Conservation (phyloP, 2,113 vertebrate genomes). For the Syngnathus floridae region DNA sequence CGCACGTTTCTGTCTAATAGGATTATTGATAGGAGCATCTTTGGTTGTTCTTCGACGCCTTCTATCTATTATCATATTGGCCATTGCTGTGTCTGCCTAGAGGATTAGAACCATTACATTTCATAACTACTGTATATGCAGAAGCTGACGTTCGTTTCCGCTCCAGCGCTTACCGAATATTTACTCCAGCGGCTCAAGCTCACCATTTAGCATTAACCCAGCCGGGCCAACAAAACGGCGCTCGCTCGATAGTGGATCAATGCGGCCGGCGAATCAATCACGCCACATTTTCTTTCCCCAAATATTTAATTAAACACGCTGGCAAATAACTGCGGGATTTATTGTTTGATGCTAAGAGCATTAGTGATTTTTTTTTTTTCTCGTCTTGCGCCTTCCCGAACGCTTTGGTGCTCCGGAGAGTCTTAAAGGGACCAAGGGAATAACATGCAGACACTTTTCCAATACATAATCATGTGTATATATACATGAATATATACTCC, state of each 20-base stretch:
- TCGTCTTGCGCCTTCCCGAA: conserved; percentile 78
- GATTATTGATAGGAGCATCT: conserved; percentile 48
- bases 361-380: conserved; percentile 87
- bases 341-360: conserved; percentile 83
- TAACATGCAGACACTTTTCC: conserved; percentile 81
- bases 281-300: conserved; percentile 80
- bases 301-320: conserved; percentile 92
- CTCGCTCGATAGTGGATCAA: conserved; percentile 82
- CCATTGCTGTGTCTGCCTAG: background rate
- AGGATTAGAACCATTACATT: background rate
- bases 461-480: conserved; percentile 89
- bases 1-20: conserved; percentile 36
- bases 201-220: conserved; percentile 74
- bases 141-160: conserved; percentile 62
- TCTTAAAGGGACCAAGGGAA: conserved; percentile 83
- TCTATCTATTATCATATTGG: background rate
- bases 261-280: conserved; percentile 82
- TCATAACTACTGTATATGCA: background rate
- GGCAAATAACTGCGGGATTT: conserved; percentile 85
- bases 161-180: conserved; percentile 57
- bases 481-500: conserved; percentile 86
- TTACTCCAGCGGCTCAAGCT: conserved; percentile 61
- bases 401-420: conserved; percentile 70
- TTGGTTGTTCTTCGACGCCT: conserved; percentile 12
- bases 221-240: conserved; percentile 68